Evolutionary conservation across 2,797 vertebrate genomes (phyloP), one percentile per base, ranked within the genome.

Genomic region (Chelonia mydas): DNA sequence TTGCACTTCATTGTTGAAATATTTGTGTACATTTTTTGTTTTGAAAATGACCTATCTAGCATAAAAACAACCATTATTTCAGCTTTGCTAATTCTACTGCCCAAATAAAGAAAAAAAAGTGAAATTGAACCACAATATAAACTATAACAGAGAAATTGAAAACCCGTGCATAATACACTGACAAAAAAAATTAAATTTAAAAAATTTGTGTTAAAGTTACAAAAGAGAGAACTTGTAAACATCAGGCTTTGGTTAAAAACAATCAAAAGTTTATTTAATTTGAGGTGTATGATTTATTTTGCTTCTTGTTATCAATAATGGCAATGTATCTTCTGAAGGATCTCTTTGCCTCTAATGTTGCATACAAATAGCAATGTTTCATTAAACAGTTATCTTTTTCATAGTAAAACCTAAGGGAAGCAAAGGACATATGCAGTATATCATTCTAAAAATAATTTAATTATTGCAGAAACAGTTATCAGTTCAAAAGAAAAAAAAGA

Each of bases 221-320:
- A 54, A 86, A 94, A 95, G 91, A 90, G 92, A 90, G 13, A 23
- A 74, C 11, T 55, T 92, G 12, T 3, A 72, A 90, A 84, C 41
- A 92, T 78, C 81, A 85, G 83, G 31, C 41, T 86, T 61, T 81
- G 78, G 23, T 95, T 89, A 95, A 94, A 90, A 95, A 25, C 57
- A 91, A 84, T 16, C 45, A 80, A 82, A 95, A 95, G n/a, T 53
- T 59, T 93, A 97, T 92, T 50, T 3, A 91, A 95, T 15, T 68
- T 51, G 47, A 92, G 9, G 33, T 54, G 83, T 1, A n/a, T 28
- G 76, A 91, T 33, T 68, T 21, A 78, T 94, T 96, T 90, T 94
- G 33, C 4, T 94, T 65, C 49, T 65, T 54, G 13, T 88, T 80
- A 93, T 13, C 77, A 90, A 78, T 47, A 94, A 87, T 3, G 53